Base-by-base conservation (phyloP, 2,113 vertebrate genomes). In the Phoxinus phoxinus region DNA sequence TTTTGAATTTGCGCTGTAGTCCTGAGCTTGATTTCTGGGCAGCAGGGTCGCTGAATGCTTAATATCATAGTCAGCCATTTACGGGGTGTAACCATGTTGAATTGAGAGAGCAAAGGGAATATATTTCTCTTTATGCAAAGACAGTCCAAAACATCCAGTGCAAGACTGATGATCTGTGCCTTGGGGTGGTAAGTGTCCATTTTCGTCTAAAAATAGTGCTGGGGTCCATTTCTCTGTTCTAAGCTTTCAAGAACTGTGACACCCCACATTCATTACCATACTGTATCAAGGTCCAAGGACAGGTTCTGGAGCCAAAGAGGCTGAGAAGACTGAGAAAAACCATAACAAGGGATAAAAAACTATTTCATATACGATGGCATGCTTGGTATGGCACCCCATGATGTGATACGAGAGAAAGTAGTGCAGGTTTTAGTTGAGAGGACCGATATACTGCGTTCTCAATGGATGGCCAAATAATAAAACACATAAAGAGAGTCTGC, bases 1-100 rank as follows among this genome's bases (percentile, higher is more conserved):
- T 92, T 92, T 91, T 86, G 80, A 88, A 90, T 91, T 83, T 87
- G 84, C 69, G 63, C 58, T 80, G 13, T n/a, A 37, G 51, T 56
- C 41, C 32, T 73, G 44, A 44, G 58, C 83, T 86, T 86, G 74
- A 87, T 81, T 85, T 48, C 65, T 21, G 71, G 27, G 67, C 27
- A 74, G 63, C 32, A 51, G 37, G 8, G 12, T 30, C 76, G 81
- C 61, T 76, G 63, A 86, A 79, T 65, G 71, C 58, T 84, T 53
- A 86, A 63, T 69, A 82, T 63, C 23, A 83, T 44, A 81, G 44
- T 63, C 13, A 35, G 30, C 56, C 56, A 77, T 72, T 89, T 79
- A 56, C 41, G 30, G 48, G 48, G 19, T 10, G 35, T 79, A 73
- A 74, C 74, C 25, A 82, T 48, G 32, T 72, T 84, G 17, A 72